Evolutionary conservation across 2,797 vertebrate genomes (phyloP).

Genomic region (Acestrorhynchus altus): DNA sequence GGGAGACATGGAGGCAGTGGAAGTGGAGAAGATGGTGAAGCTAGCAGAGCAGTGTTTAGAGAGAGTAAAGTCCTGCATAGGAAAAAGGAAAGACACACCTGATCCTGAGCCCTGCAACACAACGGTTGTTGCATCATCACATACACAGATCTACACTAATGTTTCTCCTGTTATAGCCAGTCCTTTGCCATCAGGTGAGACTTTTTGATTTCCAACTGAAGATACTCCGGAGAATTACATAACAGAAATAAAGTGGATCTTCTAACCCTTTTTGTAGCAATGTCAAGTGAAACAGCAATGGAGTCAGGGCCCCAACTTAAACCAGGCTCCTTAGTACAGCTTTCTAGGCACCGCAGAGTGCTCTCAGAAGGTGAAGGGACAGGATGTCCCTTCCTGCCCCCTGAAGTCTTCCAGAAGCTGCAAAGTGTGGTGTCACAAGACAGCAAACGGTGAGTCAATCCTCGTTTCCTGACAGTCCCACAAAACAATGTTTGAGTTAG

Average conservation of each 20-base stretch:
- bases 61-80: constrained; percentile 86
- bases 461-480: constrained; percentile 24
- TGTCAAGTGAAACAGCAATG: constrained; percentile 46
- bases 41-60: constrained; percentile 94
- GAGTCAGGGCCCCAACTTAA: constrained; percentile 14
- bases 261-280: constrained; percentile 25
- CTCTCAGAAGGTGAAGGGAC: constrained; percentile 81
- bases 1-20: constrained; percentile 70
- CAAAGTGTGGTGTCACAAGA: constrained; percentile 80
- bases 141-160: background rate
- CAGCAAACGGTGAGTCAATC: constrained; percentile 77
- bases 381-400: constrained; percentile 83
- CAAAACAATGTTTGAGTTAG: constrained; percentile 1
- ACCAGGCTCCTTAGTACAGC: constrained; percentile 49
- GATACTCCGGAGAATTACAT: background rate
- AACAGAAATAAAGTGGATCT: background rate
- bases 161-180: background rate
- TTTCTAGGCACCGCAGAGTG: constrained; percentile 76
- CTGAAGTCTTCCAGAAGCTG: constrained; percentile 90
- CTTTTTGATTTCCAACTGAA: background rate
- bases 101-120: constrained; percentile 25
- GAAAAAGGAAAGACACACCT: constrained; percentile 57
- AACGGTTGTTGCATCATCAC: constrained; percentile 33
- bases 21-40: constrained; percentile 90
- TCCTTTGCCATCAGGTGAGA: constrained; percentile 55